These are phyloP conservation scores for Petrocephalus microphthalmus DNA, from an alignment of 2,113 vertebrate genomes.

Conservation along the genomic window DNA sequence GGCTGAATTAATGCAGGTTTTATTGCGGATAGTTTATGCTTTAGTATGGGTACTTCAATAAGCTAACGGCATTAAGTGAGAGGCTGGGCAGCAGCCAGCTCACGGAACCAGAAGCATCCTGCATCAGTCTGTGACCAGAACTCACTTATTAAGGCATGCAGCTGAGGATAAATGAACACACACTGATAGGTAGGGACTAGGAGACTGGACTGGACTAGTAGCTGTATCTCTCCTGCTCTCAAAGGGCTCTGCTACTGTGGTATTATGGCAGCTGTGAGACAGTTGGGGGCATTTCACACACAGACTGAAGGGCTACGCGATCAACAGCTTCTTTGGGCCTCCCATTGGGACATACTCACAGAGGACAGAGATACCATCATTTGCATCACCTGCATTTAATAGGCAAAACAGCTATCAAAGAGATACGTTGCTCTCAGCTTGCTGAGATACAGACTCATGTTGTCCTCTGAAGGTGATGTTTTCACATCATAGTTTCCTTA, in stretches of 20 bases:
- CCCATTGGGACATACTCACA: background rate
- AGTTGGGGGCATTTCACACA: background rate
- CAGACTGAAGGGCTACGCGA: background rate
- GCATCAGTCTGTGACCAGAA: background rate
- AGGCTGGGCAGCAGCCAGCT: background rate
- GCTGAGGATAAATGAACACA: background rate
- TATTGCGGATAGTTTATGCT: background rate
- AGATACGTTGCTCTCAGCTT: background rate
- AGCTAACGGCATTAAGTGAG: background rate
- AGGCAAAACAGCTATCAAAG: background rate
- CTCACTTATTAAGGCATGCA: background rate
- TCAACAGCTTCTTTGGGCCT: background rate
- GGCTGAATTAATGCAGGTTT: conserved; percentile 7
- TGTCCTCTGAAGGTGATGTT: background rate
- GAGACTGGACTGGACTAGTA: background rate
- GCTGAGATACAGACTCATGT: background rate
- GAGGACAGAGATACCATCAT: background rate
- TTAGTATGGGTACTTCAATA: background rate
- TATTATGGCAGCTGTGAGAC: background rate
- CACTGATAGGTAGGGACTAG: background rate
- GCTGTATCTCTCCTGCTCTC: background rate
- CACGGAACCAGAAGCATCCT: background rate
- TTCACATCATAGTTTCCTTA: background rate
- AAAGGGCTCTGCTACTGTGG: background rate
- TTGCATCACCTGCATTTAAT: background rate